These are phyloP conservation scores for Perognathus longimembris DNA, from an alignment of 2,113 vertebrate genomes.

Conservation along the genomic window DNA sequence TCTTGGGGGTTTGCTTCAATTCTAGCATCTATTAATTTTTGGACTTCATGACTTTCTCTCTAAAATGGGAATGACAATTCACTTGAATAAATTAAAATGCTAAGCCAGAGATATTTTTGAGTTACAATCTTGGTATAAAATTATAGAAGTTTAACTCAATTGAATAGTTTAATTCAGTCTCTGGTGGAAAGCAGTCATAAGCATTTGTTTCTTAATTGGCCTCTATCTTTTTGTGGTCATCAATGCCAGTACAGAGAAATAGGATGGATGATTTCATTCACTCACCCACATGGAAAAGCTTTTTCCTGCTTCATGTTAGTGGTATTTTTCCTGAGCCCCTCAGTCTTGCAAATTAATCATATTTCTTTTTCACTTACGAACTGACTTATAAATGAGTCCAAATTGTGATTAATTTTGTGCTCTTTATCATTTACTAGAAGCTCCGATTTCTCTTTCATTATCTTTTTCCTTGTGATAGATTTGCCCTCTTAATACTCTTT, in stretches of 20 bases:
- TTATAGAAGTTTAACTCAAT: constrained; percentile 3
- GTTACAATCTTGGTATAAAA: background rate
- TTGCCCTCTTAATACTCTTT: constrained; percentile 79
- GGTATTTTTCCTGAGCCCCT: constrained; percentile 26
- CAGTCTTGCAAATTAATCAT: constrained; percentile 44
- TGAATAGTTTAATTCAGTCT: constrained; percentile 32
- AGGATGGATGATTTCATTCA: background rate
- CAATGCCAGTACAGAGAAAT: background rate
- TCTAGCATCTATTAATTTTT: background rate
- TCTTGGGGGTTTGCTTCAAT: background rate
- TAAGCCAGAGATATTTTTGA: constrained; percentile 4
- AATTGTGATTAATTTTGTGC: constrained; percentile 46
- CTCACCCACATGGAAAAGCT: background rate
- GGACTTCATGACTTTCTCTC: constrained; percentile 3
- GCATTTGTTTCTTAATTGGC: background rate
- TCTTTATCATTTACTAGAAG: constrained; percentile 44
- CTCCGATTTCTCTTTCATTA: constrained; percentile 50
- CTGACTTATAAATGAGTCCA: constrained; percentile 48
- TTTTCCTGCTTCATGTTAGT: constrained; percentile 53
- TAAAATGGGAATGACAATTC: background rate
- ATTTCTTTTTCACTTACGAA: constrained; percentile 27
- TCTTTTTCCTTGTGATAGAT: constrained; percentile 70
- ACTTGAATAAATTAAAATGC: background rate
- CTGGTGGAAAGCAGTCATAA: background rate
- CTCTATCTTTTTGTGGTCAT: background rate